Base-by-base conservation (phyloP, 37 sponge, comb jelly and placozoan genomes). In the Halisarca cf. caerulea region DNA sequence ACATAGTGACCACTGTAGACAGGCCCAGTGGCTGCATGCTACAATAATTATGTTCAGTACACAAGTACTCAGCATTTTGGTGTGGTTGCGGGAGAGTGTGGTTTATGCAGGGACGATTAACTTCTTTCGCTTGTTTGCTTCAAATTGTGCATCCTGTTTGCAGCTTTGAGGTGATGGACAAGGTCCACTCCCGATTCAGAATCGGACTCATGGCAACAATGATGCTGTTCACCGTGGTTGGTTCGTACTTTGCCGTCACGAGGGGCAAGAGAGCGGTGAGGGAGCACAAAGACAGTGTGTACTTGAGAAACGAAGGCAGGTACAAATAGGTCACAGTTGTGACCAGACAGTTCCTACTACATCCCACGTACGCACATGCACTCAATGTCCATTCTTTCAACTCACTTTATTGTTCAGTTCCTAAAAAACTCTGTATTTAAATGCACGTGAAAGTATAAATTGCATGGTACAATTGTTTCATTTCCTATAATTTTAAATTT, bases 161-260 rank as follows among this genome's bases (percentile, higher is more conserved):
- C 62, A 81, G 82, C 58, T 59, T 81, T 34, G 82, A 60, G 33
- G 40, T 60, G 1, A 58, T 81, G 62, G 82, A 81, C 42, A 61
- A 81, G 60, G 82, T 47, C 0, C 34, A 61, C 11, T 81, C 82
- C 0, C 36, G 62, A 8, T 81, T 81, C 38, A 25, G 82, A 43
- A 81, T 81, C 38, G 62, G 60, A 20, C 27, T 61, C 14, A 60
- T 41, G 62, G 30, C 66, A 18, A 59, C 32, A 1, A 81, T 81
- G 62, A 59, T 81, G 44, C 5, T 38, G 40, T 58, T 81, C 41
- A 23, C 82, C 4, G 32, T 81, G 1, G 66, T 25, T 32, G 82
- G 62, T 11, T 59, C 82, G 53, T 60, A 61, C n/a, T 35, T 40
- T 21, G 60, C 60, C 7, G 58, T 61, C 11, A 11, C 9, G 62